Evolutionary conservation across 2,888 invertebrate genomes (phyloP), one percentile per base, ranked within the genome.

Genomic region (Perizoma affinitatum): DNA sequence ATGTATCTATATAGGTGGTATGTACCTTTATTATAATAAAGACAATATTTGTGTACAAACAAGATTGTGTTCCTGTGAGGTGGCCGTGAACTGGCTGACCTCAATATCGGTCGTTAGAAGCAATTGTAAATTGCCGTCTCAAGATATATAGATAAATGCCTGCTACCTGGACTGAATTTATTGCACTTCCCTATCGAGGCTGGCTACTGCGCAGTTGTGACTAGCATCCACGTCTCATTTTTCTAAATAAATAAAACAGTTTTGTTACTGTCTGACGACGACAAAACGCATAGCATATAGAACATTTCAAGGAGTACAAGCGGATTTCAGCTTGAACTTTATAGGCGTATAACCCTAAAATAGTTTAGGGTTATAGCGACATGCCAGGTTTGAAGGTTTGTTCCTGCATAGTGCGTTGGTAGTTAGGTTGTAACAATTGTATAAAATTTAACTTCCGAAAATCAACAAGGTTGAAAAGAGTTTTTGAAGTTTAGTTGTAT

Each of bases 71-170:
- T 76, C 62, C 65, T 74, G 63, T 75, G 73, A 76, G 66, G 34
- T 80, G 86, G 69, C 89, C 88, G 71, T 88, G 87, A 89, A 84
- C 88, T 74, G 74, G 5, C 40, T 67, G 78, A 79, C 80, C 83
- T 81, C 79, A 62, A 75, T 79, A 70, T 61, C 73, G 74, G 73
- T 68, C 72, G 78, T 81, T 78, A 82, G 72, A 75, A 74, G 65
- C 79, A 83, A 82, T 86, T 82, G 80, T 70, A 64, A 67, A 69
- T 68, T 40, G 69, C 73, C 73, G 65, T 70, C 70, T 69, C 56
- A 58, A 63, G 52, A 58, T 60, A 54, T 81, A 82, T 82, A 82
- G 78, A 76, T 70, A 71, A 69, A 68, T 57, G 64, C 70, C 71
- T 69, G 65, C 67, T 71, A 74, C 68, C 69, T 73, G 72, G 71